Conservation (phyloP, 2,888 invertebrate species). For the Hipparchia sbordonii region DNA sequence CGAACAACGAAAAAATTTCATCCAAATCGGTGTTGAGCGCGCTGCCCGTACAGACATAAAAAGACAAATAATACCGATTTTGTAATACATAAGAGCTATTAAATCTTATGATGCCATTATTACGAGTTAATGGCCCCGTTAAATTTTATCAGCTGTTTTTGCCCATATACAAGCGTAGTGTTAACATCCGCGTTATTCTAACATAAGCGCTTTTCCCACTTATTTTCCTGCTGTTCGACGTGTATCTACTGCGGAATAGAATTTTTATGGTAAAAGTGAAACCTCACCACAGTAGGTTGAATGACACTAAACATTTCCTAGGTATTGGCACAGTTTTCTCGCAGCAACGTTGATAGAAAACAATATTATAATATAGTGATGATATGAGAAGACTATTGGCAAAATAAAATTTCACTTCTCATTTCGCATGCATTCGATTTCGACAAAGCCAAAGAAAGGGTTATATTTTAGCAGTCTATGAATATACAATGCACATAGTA, state of each 20-base stretch:
- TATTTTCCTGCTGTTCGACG: slow-evolving; percentile 57
- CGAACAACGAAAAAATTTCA: no score
- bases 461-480: no score
- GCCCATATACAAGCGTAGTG: slow-evolving; percentile 29
- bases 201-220: slow-evolving; percentile 55
- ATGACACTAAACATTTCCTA: slow-evolving; percentile 36
- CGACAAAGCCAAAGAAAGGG: no score
- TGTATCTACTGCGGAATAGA: slow-evolving; percentile 54
- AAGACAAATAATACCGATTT: neutral
- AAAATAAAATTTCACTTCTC: no score
- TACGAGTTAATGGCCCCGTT: neutral
- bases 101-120: slow-evolving; percentile 1
- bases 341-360: slow-evolving; percentile 12
- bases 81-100: neutral
- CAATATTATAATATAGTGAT: neutral
- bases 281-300: slow-evolving; percentile 49
- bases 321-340: slow-evolving; percentile 36
- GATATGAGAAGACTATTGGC: neutral
- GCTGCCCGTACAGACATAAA: neutral
- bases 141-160: slow-evolving; percentile 11
- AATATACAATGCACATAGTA: neutral
- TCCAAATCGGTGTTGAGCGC: no score
- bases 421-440: no score
- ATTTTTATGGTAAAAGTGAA: slow-evolving; percentile 75
- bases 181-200: slow-evolving; percentile 64